phyloP scores from a whole-genome alignment of 1,140 invertebrate genomes.

The Drosophila truncata region DNA sequence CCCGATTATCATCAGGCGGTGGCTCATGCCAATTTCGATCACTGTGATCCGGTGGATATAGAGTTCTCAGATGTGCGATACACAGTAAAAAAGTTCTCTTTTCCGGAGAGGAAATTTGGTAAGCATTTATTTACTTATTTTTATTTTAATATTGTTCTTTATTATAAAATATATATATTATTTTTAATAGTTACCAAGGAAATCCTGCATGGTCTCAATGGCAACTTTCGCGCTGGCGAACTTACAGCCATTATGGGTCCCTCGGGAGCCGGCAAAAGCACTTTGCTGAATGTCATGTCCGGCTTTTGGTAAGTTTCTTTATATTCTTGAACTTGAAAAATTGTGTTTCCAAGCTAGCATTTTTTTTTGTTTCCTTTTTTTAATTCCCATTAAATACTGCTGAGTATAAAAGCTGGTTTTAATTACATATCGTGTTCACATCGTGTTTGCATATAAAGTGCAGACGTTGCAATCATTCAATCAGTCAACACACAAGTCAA shows the following conservation, averaged over 20 bases:
- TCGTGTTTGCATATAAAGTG: slow-evolving; percentile 35
- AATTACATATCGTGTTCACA: slow-evolving; percentile 24
- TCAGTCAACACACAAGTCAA: slow-evolving; percentile 47
- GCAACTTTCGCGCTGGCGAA: slow-evolving; percentile 87
- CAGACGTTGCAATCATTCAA: slow-evolving; percentile 29
- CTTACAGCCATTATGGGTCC: slow-evolving; percentile 92
- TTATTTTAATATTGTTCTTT: not conserved
- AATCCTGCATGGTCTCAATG: slow-evolving; percentile 88
- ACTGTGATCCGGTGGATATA: slow-evolving; percentile 87
- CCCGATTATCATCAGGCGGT: slow-evolving; percentile 48
- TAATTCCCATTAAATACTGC: slow-evolving; percentile 11
- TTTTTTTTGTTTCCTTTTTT: slow-evolving; percentile 3
- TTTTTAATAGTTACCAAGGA: slow-evolving; percentile 86
- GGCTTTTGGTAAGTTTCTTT: slow-evolving; percentile 86
- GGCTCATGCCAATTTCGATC: slow-evolving; percentile 71
- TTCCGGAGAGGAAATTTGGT: slow-evolving; percentile 80
- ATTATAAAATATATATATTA: not conserved
- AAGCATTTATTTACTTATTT: not conserved
- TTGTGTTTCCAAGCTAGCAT: not conserved
- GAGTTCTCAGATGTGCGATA: slow-evolving; percentile 89
- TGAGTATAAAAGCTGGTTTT: slow-evolving; percentile 24
- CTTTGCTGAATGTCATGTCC: slow-evolving; percentile 89
- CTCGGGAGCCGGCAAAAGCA: slow-evolving; percentile 92
- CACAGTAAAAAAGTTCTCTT: slow-evolving; percentile 86
- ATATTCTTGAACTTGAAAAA: slow-evolving; percentile 20